These are phyloP conservation scores for Nyctibius bracteatus DNA, from an alignment of 2,113 vertebrate species.

Conservation along the genomic window DNA sequence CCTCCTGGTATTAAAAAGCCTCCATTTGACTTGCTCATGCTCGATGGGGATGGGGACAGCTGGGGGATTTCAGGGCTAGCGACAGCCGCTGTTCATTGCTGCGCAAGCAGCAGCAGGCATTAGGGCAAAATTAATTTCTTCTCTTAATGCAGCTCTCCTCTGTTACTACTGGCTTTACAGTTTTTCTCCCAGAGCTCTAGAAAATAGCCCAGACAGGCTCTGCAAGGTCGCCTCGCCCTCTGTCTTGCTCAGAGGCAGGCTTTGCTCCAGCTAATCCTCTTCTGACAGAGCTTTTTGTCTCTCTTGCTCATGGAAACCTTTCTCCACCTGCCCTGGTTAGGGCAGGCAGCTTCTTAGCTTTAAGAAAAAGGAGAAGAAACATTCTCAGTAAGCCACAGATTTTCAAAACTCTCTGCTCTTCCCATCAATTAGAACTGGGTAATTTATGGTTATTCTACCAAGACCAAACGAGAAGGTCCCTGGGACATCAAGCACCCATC, in stretches of 20 bases:
- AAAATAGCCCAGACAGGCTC: constrained; percentile 17
- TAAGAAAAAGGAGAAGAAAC: neutral
- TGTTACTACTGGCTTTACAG: neutral
- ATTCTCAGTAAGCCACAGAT: neutral
- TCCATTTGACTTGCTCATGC: neutral
- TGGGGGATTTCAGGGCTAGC: neutral
- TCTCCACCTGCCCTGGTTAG: neutral
- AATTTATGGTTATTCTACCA: neutral
- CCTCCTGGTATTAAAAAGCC: neutral
- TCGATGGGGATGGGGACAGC: neutral
- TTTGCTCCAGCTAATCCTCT: constrained; percentile 6
- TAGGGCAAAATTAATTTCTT: constrained; percentile 5
- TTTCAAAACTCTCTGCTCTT: neutral
- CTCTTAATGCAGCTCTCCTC: neutral
- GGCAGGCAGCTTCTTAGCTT: neutral
- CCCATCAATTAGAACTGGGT: neutral
- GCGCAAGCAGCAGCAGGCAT: neutral
- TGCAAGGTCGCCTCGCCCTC: constrained; percentile 11
- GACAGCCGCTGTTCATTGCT: neutral
- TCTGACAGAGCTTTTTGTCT: constrained; percentile 15
- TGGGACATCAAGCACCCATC: neutral
- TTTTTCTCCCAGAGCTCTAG: neutral
- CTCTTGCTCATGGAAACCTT: neutral
- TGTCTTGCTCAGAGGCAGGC: neutral
- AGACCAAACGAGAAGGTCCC: neutral